These are phyloP conservation scores for Thecophora atra DNA, from an alignment of 2,888 invertebrate genomes.

Conservation along the genomic window DNA sequence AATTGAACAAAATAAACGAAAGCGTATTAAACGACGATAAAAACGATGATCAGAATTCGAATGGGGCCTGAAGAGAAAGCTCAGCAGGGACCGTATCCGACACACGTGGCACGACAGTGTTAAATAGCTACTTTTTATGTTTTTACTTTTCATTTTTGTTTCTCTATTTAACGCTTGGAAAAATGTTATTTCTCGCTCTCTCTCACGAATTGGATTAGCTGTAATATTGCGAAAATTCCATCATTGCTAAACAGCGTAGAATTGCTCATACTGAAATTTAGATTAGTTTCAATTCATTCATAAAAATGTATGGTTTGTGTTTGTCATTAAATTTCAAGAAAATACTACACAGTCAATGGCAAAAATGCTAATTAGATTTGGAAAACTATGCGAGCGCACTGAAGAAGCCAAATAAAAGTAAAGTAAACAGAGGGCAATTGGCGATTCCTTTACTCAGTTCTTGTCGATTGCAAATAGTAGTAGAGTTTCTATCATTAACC, in stretches of 20 bases:
- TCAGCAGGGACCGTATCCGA: too few relatives aligned
- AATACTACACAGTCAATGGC: not conserved
- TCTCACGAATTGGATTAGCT: too few relatives aligned
- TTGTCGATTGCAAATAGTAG: not conserved
- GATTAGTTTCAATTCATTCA: conserved; percentile 12
- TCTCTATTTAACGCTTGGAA: too few relatives aligned
- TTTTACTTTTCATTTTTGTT: too few relatives aligned
- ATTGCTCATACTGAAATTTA: not conserved
- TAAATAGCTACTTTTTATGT: too few relatives aligned
- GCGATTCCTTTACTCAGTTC: not conserved
- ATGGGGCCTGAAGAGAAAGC: too few relatives aligned
- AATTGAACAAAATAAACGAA: too few relatives aligned
- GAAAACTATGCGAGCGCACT: conserved; percentile 29
- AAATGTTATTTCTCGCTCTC: too few relatives aligned
- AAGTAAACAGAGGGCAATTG: not conserved
- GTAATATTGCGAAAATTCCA: not conserved
- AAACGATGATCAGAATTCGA: too few relatives aligned
- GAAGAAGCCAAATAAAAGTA: conserved; percentile 53
- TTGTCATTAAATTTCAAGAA: not conserved
- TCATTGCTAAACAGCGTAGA: not conserved
- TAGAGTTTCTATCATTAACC: not conserved
- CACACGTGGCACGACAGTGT: too few relatives aligned
- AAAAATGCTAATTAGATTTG: conserved; percentile 59
- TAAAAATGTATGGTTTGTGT: not conserved
- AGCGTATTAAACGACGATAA: too few relatives aligned